These are phyloP conservation scores for Magallana gigas DNA, from an alignment of 1,140 invertebrate species.

Conservation along the genomic window DNA sequence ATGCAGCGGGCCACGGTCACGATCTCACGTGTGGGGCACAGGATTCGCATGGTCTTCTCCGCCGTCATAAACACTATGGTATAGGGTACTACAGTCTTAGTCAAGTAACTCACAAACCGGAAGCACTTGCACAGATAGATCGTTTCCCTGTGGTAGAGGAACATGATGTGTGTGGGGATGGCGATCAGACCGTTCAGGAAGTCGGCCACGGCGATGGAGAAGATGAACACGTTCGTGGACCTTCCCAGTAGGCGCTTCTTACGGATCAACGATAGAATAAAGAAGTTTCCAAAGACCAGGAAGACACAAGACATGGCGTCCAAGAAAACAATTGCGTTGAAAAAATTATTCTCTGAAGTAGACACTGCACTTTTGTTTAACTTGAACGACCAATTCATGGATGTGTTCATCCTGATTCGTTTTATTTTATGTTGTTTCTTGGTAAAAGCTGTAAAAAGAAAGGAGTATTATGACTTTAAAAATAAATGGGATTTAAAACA, in stretches of 20 bases:
- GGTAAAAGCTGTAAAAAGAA: neutral
- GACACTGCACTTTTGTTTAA: neutral
- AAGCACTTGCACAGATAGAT: constrained; percentile 67
- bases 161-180: constrained; percentile 63
- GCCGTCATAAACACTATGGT: constrained; percentile 65
- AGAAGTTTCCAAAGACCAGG: constrained; percentile 49
- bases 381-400: neutral
- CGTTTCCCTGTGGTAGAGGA: constrained; percentile 43
- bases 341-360: neutral
- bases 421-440: neutral
- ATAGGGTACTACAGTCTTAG: constrained; percentile 68
- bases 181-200: constrained; percentile 62
- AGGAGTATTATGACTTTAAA: no score
- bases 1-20: constrained; percentile 67
- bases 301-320: constrained; percentile 40
- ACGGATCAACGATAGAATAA: constrained; percentile 51
- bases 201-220: constrained; percentile 68
- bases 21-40: constrained; percentile 61
- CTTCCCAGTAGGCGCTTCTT: constrained; percentile 66
- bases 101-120: constrained; percentile 63
- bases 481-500: no score
- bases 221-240: constrained; percentile 71
- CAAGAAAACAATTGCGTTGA: constrained; percentile 34
- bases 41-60: constrained; percentile 61
- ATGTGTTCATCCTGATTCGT: neutral